These are phyloP conservation scores for Aphelenchoides fujianensis DNA, from an alignment of 1,140 invertebrate genomes.

Conservation along the genomic window DNA sequence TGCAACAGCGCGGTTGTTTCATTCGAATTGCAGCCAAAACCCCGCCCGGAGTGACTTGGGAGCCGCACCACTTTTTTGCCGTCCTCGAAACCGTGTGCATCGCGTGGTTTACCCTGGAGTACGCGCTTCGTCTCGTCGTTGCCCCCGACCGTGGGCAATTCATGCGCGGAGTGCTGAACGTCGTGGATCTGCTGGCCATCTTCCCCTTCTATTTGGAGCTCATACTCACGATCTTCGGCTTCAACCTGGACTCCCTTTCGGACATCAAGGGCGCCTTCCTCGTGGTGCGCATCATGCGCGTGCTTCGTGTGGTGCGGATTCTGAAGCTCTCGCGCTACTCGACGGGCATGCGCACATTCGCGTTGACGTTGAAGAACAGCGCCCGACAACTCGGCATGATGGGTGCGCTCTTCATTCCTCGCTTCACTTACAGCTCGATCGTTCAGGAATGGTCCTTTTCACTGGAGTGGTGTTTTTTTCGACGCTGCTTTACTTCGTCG, in stretches of 20 bases:
- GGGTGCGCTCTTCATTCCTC: slow-evolving; percentile 39
- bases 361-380: slow-evolving; percentile 64
- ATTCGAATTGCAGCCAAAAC: slow-evolving; percentile 17
- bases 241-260: slow-evolving; percentile 48
- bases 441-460: slow-evolving; percentile 39
- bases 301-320: slow-evolving; percentile 61
- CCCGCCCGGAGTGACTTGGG: slow-evolving; percentile 25
- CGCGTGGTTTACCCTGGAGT: slow-evolving; percentile 63
- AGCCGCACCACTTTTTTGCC: slow-evolving; percentile 48
- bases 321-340: slow-evolving; percentile 63
- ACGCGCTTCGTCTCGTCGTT: slow-evolving; percentile 51
- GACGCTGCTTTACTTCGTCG: slow-evolving; percentile 57
- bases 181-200: slow-evolving; percentile 63
- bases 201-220: slow-evolving; percentile 62
- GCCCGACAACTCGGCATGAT: slow-evolving; percentile 56
- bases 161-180: slow-evolving; percentile 56
- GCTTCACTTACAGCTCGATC: too few relatives aligned
- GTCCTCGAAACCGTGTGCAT: slow-evolving; percentile 62
- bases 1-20: background rate
- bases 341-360: slow-evolving; percentile 65
- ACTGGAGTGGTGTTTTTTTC: slow-evolving; percentile 52
- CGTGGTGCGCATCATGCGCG: slow-evolving; percentile 57
- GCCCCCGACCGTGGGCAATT: slow-evolving; percentile 56
- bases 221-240: slow-evolving; percentile 49
- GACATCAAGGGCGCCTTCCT: slow-evolving; percentile 56